phyloP scores from a whole-genome alignment of 23 tunicate species.

The Clavelina lepadiformis region DNA sequence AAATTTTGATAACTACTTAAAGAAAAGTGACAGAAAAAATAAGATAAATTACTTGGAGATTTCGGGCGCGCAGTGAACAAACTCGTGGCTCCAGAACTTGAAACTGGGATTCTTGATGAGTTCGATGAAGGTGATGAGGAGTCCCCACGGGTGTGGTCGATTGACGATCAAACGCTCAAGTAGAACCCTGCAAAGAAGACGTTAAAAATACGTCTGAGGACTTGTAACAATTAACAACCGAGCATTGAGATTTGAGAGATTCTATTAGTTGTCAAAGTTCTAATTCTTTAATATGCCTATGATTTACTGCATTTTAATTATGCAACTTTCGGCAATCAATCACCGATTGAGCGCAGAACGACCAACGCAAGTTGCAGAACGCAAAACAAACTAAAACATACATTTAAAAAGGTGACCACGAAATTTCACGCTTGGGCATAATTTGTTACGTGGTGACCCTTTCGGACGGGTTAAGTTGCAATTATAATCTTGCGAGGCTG shows the following conservation, averaged over 20 bases:
- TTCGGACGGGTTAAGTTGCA: too few species aligned
- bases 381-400: too few species aligned
- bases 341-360: too few species aligned
- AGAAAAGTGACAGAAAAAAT: neutral
- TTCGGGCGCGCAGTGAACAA: slow-evolving; percentile 91
- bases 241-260: neutral
- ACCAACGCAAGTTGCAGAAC: too few species aligned
- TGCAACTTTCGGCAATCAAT: too few species aligned
- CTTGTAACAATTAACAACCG: neutral
- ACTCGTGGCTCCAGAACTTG: slow-evolving; percentile 97
- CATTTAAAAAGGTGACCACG: too few species aligned
- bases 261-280: neutral
- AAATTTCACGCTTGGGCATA: too few species aligned
- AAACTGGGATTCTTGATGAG: slow-evolving; percentile 92
- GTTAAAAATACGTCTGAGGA: neutral
- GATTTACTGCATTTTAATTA: neutral
- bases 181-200: slow-evolving; percentile 59
- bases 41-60: slow-evolving; percentile 72
- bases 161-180: slow-evolving; percentile 93
- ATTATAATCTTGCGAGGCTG: too few species aligned
- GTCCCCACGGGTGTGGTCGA: slow-evolving; percentile 99
- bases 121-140: slow-evolving; percentile 95
- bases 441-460: too few species aligned
- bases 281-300: neutral
- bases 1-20: neutral